Conservation (phyloP, 2,113 vertebrate species). For the Calcarius ornatus region DNA sequence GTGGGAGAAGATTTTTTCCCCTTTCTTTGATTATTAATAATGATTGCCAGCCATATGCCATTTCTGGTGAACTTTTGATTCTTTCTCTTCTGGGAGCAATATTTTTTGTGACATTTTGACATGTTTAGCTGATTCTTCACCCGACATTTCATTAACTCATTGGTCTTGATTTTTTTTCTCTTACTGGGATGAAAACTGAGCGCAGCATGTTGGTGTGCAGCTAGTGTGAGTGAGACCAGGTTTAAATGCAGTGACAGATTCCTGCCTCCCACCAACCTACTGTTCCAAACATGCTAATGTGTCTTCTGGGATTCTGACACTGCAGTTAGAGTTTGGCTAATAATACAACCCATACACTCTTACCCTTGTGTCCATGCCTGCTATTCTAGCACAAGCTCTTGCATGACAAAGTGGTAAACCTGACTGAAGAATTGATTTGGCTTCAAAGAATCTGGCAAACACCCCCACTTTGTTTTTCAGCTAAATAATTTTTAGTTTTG, state of each 20-base stretch:
- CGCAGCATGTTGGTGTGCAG: background rate
- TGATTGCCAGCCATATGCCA: background rate
- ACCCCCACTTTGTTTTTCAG: background rate
- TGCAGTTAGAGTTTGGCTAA: background rate
- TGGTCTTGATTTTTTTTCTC: conserved; percentile 30
- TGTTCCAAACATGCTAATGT: background rate
- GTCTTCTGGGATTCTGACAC: background rate
- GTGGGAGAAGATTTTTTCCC: background rate
- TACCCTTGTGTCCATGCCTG: background rate
- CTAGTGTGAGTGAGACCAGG: background rate
- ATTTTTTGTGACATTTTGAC: conserved; percentile 16
- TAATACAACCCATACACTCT: background rate
- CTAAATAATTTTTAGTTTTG: background rate
- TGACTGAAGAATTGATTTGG: background rate
- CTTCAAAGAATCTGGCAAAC: background rate
- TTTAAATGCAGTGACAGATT: conserved; percentile 11
- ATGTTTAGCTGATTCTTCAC: conserved; percentile 40
- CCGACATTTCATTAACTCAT: conserved; percentile 5
- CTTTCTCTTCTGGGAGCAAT: background rate
- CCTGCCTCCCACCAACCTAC: background rate
- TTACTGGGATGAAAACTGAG: conserved; percentile 10
- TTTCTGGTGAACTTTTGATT: conserved; percentile 10
- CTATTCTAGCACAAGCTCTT: background rate
- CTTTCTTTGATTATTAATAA: background rate
- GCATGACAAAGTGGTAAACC: background rate